A percentile compares a stretch with the other conserved stretches of the same genome.
Conservation (phyloP, 2,888 invertebrate species). For the Ditula angustiorana region DNA sequence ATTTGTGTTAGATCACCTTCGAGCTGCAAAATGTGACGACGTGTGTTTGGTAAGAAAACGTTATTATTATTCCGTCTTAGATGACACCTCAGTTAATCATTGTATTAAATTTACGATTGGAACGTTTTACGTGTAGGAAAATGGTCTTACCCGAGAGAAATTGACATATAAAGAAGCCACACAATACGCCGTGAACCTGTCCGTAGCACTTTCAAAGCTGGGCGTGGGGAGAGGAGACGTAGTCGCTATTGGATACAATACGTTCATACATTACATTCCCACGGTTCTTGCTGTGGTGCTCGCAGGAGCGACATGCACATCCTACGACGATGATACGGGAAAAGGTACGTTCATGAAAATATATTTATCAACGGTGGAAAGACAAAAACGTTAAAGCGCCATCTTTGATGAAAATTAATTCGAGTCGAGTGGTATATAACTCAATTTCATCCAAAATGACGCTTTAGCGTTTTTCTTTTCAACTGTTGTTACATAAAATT, state of each 20-base stretch:
- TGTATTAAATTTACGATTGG: too few relatives aligned
- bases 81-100: neutral
- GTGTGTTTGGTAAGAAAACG: conserved; percentile 6
- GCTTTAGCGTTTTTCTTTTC: too few relatives aligned
- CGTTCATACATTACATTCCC: conserved; percentile 10
- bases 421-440: too few relatives aligned
- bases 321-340: neutral
- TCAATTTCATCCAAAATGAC: too few relatives aligned
- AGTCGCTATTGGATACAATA: conserved; percentile 13
- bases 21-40: neutral
- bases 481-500: too few relatives aligned
- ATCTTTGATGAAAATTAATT: too few relatives aligned
- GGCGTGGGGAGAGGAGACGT: conserved; percentile 12
- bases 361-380: too few relatives aligned
- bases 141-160: conserved; percentile 11
- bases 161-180: conserved; percentile 12
- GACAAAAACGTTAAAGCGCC: too few relatives aligned
- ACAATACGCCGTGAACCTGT: conserved; percentile 17
- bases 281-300: conserved; percentile 1
- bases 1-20: conserved; percentile 8
- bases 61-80: neutral
- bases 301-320: conserved; percentile 3
- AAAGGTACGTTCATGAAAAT: neutral
- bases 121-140: neutral
- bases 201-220: neutral